A percentile compares a stretch with the other conserved stretches of the same genome.
These are phyloP conservation scores for Siphamia tubifer DNA, from an alignment of 2,113 vertebrate species.

Conservation along the genomic window DNA sequence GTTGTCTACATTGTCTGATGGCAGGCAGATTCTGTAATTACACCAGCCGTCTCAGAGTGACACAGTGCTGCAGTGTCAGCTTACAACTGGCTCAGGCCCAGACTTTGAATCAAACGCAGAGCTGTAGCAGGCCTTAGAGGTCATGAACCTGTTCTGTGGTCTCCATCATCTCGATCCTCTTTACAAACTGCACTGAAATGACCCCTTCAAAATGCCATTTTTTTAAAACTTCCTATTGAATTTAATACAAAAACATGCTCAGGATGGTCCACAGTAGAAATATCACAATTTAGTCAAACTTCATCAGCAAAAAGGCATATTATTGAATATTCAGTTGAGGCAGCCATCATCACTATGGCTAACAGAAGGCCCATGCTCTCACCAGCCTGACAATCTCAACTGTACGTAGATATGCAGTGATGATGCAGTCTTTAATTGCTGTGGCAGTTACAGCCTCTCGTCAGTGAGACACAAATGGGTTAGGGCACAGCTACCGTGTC, in stretches of 20 bases:
- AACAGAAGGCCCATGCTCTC: slow-evolving; percentile 1
- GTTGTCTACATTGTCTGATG: slow-evolving; percentile 1
- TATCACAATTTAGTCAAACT: not conserved
- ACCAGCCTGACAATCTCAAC: slow-evolving; percentile 2
- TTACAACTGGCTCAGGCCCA: slow-evolving; percentile 40
- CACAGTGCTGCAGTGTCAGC: slow-evolving; percentile 35
- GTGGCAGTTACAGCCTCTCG: not conserved
- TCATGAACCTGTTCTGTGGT: not conserved
- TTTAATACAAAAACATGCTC: too few relatives aligned
- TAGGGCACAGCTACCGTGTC: slow-evolving; percentile 1
- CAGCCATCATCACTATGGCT: not conserved
- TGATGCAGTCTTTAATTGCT: slow-evolving; percentile 9
- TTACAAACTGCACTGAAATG: not conserved
- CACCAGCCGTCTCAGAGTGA: slow-evolving; percentile 39
- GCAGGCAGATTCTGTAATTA: slow-evolving; percentile 53
- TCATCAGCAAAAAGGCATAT: not conserved
- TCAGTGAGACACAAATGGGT: not conserved
- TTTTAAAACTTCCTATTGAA: too few relatives aligned
- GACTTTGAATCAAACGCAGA: not conserved
- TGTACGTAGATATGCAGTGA: not conserved
- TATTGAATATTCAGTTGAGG: not conserved
- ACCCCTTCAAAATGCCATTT: too few relatives aligned
- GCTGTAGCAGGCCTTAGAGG: not conserved
- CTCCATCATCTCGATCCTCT: not conserved
- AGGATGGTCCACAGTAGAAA: too few relatives aligned